Conservation (phyloP, 2,888 invertebrate genomes). For the Volucella bombylans region DNA sequence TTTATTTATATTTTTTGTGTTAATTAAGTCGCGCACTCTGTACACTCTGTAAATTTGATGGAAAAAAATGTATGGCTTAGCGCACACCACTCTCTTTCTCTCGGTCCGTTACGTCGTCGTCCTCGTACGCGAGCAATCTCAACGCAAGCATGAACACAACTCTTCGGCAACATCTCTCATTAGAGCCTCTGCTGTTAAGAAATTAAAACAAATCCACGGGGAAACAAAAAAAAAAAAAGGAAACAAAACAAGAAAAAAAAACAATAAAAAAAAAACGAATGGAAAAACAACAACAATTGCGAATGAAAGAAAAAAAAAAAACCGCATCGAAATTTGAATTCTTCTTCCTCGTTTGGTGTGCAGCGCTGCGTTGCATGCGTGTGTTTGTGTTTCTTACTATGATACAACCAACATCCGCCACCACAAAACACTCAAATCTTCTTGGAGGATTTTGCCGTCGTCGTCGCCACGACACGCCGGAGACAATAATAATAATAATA, state of each 20-base stretch:
- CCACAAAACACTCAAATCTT: slow-evolving; percentile 38
- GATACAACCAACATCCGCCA: slow-evolving; percentile 20
- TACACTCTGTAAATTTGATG: background rate
- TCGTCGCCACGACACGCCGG: slow-evolving; percentile 38
- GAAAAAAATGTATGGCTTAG: slow-evolving; percentile 9
- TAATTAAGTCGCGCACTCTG: background rate
- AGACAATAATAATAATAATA: slow-evolving; percentile 41
- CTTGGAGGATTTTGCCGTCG: slow-evolving; percentile 15
- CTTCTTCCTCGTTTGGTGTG: slow-evolving; percentile 12
- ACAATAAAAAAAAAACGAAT: background rate
- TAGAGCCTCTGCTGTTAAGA: slow-evolving; percentile 20
- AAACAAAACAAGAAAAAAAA: background rate
- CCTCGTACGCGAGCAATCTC: slow-evolving; percentile 44
- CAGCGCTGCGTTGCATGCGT: slow-evolving; percentile 8
- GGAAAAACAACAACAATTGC: slow-evolving; percentile 5
- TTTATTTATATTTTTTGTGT: background rate
- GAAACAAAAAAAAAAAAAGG: background rate
- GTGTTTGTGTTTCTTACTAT: slow-evolving; percentile 2
- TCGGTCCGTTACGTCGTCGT: slow-evolving; percentile 21
- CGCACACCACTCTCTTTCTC: slow-evolving; percentile 1
- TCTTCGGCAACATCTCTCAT: slow-evolving; percentile 49
- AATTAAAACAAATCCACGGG: background rate
- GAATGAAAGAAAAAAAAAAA: background rate
- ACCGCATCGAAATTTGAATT: background rate
- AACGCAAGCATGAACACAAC: slow-evolving; percentile 26